These are phyloP conservation scores for Lepidurus couesii DNA, from an alignment of 1,140 invertebrate species.

Conservation along the genomic window DNA sequence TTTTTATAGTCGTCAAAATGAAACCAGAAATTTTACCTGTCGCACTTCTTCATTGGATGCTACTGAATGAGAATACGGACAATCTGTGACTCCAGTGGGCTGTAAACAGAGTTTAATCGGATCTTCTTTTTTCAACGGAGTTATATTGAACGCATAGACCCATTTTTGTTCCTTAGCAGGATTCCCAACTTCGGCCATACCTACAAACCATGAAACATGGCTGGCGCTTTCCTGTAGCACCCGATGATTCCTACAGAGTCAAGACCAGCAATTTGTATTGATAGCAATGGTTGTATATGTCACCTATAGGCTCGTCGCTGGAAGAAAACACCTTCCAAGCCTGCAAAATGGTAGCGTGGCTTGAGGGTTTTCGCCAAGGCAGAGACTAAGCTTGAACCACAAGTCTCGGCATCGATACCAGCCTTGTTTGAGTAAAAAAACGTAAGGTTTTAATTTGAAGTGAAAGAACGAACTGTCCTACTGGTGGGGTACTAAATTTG, in stretches of 20 bases:
- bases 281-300: constrained; percentile 36
- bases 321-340: constrained; percentile 67
- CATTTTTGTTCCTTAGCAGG: constrained; percentile 72
- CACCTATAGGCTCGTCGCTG: constrained; percentile 87
- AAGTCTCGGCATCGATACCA: constrained; percentile 31
- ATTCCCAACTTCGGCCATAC: constrained; percentile 76
- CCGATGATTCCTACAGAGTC: constrained; percentile 52
- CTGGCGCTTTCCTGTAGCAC: constrained; percentile 51
- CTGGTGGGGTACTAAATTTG: constrained; percentile 45
- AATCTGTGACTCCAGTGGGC: constrained; percentile 79
- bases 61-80: constrained; percentile 61
- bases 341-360: constrained; percentile 89
- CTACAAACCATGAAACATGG: constrained; percentile 79
- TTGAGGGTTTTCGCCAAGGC: constrained; percentile 77
- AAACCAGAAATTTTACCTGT: background rate
- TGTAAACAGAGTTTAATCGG: constrained; percentile 71
- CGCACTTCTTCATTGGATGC: constrained; percentile 40
- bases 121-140: constrained; percentile 70
- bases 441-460: background rate
- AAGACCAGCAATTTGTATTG: constrained; percentile 29
- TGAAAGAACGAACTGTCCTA: constrained; percentile 35
- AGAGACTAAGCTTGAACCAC: constrained; percentile 65
- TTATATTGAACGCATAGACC: constrained; percentile 85
- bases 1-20: background rate
- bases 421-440: constrained; percentile 27